Evolutionary conservation across 1,140 invertebrate genomes (phyloP).

Genomic region (Anoplolepis gracilipes): DNA sequence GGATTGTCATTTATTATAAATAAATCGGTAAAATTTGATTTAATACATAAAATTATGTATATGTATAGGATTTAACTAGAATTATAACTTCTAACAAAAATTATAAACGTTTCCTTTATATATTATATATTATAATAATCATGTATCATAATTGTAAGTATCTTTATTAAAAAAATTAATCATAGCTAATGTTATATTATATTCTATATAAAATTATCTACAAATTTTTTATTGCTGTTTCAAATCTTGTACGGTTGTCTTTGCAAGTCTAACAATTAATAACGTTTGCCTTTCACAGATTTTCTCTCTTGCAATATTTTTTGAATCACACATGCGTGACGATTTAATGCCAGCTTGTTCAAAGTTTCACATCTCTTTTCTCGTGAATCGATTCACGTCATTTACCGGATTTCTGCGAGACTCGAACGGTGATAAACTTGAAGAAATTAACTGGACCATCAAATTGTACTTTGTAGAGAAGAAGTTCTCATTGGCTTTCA

Average conservation of each 20-base stretch:
- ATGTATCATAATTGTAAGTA: background rate
- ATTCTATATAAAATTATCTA: background rate
- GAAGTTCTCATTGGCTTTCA: constrained; percentile 70
- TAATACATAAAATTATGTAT: background rate
- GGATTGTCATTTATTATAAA: background rate
- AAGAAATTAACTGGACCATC: constrained; percentile 74
- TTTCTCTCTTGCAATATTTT: constrained; percentile 30
- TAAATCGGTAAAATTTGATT: background rate
- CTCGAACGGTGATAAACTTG: constrained; percentile 67
- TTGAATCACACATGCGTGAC: constrained; percentile 18
- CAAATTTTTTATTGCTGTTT: background rate
- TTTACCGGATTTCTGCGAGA: constrained; percentile 55
- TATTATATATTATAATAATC: background rate
- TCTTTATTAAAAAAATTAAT: background rate
- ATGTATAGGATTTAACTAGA: background rate
- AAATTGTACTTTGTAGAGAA: constrained; percentile 74
- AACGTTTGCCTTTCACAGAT: background rate
- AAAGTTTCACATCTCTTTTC: constrained; percentile 31
- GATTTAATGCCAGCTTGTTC: constrained; percentile 36
- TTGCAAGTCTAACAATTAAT: background rate
- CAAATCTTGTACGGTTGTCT: background rate
- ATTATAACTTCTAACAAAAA: background rate
- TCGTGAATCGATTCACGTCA: constrained; percentile 36
- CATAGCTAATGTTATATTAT: background rate
- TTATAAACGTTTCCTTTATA: background rate